Conservation (phyloP, 2,797 vertebrate species). For the Schizopygopsis pylzovi region DNA sequence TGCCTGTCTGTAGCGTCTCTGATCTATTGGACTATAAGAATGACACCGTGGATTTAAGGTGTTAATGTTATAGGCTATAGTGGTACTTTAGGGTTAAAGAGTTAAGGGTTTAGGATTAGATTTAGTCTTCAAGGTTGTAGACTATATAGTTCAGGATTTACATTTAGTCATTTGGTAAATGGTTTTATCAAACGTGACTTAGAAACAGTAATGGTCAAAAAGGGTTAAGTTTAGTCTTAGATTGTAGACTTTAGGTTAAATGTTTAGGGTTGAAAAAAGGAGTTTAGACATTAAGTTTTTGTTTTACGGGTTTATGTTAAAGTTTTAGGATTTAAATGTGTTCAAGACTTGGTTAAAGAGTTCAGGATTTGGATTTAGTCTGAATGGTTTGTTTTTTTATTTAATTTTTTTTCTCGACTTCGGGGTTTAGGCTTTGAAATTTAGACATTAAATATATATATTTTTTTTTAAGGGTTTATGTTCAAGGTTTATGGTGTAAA, state of each 20-base stretch:
- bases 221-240: not conserved
- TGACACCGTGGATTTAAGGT: not conserved
- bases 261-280: not conserved
- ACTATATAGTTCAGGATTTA: not conserved
- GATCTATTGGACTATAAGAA: conserved; percentile 5
- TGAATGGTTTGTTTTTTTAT: not conserved
- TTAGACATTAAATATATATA: too few relatives aligned
- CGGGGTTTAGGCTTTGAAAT: too few relatives aligned
- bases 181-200: not conserved
- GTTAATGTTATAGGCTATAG: not conserved
- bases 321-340: not conserved
- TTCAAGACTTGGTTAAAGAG: not conserved
- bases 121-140: not conserved
- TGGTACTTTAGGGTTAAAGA: not conserved
- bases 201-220: not conserved
- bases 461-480: too few relatives aligned
- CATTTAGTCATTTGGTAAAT: not conserved
- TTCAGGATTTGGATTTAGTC: not conserved
- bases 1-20: not conserved
- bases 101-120: not conserved
- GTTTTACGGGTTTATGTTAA: not conserved
- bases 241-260: not conserved
- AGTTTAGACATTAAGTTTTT: not conserved
- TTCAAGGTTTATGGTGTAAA: too few relatives aligned
- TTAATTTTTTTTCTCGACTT: too few relatives aligned